phyloP scores from a whole-genome alignment of 2,113 vertebrate species.

The Larimichthys crocea region DNA sequence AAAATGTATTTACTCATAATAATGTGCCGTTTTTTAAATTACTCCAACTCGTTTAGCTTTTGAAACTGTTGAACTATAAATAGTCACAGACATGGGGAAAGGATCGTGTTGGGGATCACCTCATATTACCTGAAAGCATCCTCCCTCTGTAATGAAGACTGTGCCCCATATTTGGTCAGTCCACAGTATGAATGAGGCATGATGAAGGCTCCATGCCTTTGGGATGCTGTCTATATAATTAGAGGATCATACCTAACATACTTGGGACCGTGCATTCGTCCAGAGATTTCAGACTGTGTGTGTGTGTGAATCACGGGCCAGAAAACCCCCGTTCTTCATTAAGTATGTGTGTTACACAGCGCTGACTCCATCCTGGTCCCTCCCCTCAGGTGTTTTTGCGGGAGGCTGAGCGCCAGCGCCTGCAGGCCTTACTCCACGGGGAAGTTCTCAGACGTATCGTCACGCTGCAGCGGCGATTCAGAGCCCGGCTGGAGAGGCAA shows the following conservation, averaged over 20 bases:
- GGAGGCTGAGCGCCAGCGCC: conserved; percentile 89
- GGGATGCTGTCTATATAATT: conserved; percentile 74
- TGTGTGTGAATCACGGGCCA: not conserved
- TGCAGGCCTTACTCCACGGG: conserved; percentile 91
- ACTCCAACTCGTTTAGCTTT: not conserved
- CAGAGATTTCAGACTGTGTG: conserved; percentile 28
- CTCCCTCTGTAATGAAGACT: conserved; percentile 54
- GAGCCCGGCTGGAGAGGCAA: conserved; percentile 88
- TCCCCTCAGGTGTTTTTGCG: conserved; percentile 91
- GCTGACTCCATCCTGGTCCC: conserved; percentile 31
- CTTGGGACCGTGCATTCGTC: conserved; percentile 38
- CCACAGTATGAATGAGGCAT: conserved; percentile 50
- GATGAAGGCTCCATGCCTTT: conserved; percentile 42
- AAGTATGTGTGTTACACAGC: not conserved
- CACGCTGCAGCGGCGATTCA: conserved; percentile 89
- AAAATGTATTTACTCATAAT: conserved; percentile 1
- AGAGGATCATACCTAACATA: conserved; percentile 74
- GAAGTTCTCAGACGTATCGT: conserved; percentile 91
- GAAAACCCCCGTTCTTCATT: conserved; percentile 9
- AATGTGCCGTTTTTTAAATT: not conserved
- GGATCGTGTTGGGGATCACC: conserved; percentile 1
- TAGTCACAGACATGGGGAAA: not conserved
- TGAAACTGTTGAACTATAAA: conserved; percentile 32
- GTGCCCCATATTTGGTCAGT: conserved; percentile 41
- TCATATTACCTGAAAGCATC: conserved; percentile 43